Evolutionary conservation across 2,888 invertebrate genomes (phyloP), one percentile per base, ranked within the genome.

Genomic region (Metopia argyrocephala): DNA sequence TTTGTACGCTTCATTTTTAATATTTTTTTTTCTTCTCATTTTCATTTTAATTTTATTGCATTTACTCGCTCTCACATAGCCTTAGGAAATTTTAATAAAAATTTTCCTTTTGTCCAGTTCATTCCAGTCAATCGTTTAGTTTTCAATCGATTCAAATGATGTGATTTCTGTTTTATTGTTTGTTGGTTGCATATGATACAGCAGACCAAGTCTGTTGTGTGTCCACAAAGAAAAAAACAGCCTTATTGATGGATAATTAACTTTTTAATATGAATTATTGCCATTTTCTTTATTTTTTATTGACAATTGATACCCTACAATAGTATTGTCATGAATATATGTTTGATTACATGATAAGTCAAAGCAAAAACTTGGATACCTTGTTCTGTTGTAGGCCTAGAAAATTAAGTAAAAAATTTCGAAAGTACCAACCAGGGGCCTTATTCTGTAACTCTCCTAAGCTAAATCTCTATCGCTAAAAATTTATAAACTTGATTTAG

Each of bases 31-130:
- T 50, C 52, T 15, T 64, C 18, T 38, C 46, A 27, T 23, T 64
- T 78, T 28, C 6, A 73, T 66, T 71, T 79, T 21, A 54, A 52
- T 66, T 52, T 31, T 31, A 31, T 31, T 31, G 31, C 31, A 7
- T 31, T 12, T n/a, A n/a, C n/a, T n/a, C n/a, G n/a, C n/a, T n/a
- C n/a, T n/a, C n/a, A n/a, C 31, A 31, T 74, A 65, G 74, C 81
- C 81, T 78, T 78, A 78, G 81, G 81, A 69, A 50, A 74, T 78
- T 81, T 81, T 57, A 76, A 62, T 78, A 76, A 46, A 59, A 65
- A 31, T 23, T n/a, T 15, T n/a, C n/a, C n/a, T n/a, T 59, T 23
- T 80, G 68, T 52, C 68, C 71, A 46, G 28, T 12, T 12, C 31
- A 31, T 68, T 54, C 54, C 73, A 69, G 56, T 76, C 71, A 64